Evolutionary conservation across 2,113 vertebrate species (phyloP), one percentile per base, ranked within the genome.

Genomic region (Hucho hucho): DNA sequence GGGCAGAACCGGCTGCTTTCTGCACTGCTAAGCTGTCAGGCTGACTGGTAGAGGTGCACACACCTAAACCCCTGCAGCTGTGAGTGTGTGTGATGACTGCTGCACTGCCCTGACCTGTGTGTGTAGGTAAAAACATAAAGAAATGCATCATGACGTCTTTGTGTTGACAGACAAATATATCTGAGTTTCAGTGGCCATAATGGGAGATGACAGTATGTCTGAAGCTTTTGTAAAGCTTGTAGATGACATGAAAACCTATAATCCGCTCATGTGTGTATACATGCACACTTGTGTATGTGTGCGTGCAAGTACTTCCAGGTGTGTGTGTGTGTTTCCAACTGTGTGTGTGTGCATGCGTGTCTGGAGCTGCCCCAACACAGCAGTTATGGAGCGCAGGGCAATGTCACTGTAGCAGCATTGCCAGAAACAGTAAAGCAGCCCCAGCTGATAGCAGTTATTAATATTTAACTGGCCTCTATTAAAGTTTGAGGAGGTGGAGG

Each of bases 391-490:
- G 86, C 87, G 76, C 80, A 76, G 64, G 66, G 83, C 12, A 80
- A 78, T 82, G 78, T 53, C 78, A 83, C 81, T 79, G 84, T 87
- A 92, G 91, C 87, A 86, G 87, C 72, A 71, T 75, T 79, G 91
- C 92, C 92, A 93, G 91, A 90, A 89, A 87, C 90, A 85, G 85
- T 90, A 86, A 91, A 87, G 83, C 84, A 82, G 86, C 86, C 88
- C 87, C 85, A 84, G 81, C 88, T 92, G 90, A 93, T 92, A 90
- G 87, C 86, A 90, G 88, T 93, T 93, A 93, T 92, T 92, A 93
- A 92, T 93, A 92, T 92, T 93, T 92, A 90, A 94, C 89, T 85
- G 89, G 87, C 87, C 82, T 75, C 87, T 86, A 90, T 91, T 89
- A 92, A 92, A 93, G 86, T 91, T 88, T 92, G 90, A 92, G 89